phyloP scores from a whole-genome alignment of 2,888 invertebrate genomes.

The Carpatolechia fugitivella region DNA sequence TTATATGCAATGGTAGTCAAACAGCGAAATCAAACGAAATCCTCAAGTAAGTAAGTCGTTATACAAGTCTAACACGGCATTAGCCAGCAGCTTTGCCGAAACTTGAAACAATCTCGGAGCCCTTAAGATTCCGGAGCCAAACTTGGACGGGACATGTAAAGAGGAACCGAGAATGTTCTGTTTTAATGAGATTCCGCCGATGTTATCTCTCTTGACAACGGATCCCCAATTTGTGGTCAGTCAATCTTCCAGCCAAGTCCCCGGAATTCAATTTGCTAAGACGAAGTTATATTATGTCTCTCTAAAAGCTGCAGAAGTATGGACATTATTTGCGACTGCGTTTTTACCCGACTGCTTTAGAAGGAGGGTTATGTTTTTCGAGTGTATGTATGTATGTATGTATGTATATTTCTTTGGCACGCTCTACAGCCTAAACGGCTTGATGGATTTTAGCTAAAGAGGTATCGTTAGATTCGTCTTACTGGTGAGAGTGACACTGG shows the following conservation, averaged over 20 bases:
- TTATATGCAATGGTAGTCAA: no score
- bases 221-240: conserved; percentile 76
- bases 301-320: conserved; percentile 36
- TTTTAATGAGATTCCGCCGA: conserved; percentile 75
- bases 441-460: no score
- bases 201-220: conserved; percentile 73
- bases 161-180: conserved; percentile 50
- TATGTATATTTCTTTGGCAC: no score
- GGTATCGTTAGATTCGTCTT: no score
- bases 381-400: background rate
- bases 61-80: background rate
- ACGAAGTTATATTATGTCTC: conserved; percentile 64
- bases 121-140: conserved; percentile 51
- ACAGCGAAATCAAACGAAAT: background rate
- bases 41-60: conserved; percentile 1
- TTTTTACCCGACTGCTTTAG: conserved; percentile 28
- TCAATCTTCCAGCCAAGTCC: conserved; percentile 63
- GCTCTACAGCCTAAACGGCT: no score
- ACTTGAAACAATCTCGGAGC: conserved; percentile 44
- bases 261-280: conserved; percentile 73
- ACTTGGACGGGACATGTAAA: conserved; percentile 58
- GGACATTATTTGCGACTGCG: conserved; percentile 34
- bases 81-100: background rate
- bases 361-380: no score
- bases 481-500: no score